Evolutionary conservation across 2,888 invertebrate species (phyloP).

Genomic region (Rhimphoctona megacephalus): DNA sequence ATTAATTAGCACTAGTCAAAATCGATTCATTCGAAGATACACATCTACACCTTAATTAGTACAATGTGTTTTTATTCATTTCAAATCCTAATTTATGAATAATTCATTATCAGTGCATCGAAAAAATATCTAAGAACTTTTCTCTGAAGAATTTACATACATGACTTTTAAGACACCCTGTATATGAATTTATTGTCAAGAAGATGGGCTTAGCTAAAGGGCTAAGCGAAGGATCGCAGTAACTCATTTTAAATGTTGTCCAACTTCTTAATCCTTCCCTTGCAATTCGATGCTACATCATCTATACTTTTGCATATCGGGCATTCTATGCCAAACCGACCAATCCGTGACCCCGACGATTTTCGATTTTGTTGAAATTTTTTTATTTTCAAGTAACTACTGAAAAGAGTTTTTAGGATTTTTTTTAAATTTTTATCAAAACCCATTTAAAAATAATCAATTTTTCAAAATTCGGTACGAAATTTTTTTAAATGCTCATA

Average conservation of each 20-base stretch:
- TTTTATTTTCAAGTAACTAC: too few relatives aligned
- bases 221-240: slow-evolving; percentile 76
- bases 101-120: not conserved
- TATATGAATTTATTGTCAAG: not conserved
- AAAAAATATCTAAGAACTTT: not conserved
- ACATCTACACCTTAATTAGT: not conserved
- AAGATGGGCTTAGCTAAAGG: slow-evolving; percentile 70
- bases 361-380: too few relatives aligned
- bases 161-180: not conserved
- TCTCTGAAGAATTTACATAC: not conserved
- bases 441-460: too few relatives aligned
- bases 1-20: not conserved
- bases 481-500: too few relatives aligned
- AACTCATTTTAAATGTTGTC: slow-evolving; percentile 74
- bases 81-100: not conserved
- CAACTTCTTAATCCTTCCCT: slow-evolving; percentile 72
- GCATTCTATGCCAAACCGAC: too few relatives aligned
- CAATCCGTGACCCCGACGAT: too few relatives aligned
- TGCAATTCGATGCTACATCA: slow-evolving; percentile 72
- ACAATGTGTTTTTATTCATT: not conserved
- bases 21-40: not conserved
- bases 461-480: too few relatives aligned
- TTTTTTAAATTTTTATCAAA: too few relatives aligned
- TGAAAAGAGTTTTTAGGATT: too few relatives aligned
- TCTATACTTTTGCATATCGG: not conserved